These are phyloP conservation scores for Falco punctatus DNA, from an alignment of 2,113 vertebrate species.

Conservation along the genomic window DNA sequence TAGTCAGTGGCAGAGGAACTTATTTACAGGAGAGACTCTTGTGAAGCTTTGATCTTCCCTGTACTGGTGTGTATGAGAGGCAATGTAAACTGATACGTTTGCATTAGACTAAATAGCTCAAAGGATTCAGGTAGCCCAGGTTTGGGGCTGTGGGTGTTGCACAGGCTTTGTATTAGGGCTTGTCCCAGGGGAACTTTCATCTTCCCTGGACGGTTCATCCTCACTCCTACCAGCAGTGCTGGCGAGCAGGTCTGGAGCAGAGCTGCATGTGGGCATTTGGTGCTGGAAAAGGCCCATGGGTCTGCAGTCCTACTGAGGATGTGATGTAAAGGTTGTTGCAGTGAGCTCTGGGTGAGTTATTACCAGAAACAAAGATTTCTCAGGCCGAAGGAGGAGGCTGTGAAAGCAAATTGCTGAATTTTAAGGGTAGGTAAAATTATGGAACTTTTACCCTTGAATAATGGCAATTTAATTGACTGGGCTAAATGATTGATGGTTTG, in stretches of 20 bases:
- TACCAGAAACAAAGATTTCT: neutral
- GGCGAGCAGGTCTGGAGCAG: neutral
- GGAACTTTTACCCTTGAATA: slow-evolving; percentile 31
- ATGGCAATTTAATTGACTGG: slow-evolving; percentile 30
- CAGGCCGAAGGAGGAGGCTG: neutral
- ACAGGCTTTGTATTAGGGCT: neutral
- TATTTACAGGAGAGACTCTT: neutral
- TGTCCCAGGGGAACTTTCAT: neutral
- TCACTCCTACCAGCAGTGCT: neutral
- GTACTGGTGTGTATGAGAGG: neutral
- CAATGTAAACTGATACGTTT: rapidly evolving
- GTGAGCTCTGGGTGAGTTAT: neutral
- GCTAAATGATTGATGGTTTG: slow-evolving; percentile 53
- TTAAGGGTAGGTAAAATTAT: neutral
- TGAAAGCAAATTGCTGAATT: slow-evolving; percentile 1
- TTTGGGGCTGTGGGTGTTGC: neutral
- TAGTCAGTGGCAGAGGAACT: neutral
- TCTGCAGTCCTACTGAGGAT: neutral
- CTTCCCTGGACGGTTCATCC: neutral
- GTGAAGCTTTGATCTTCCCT: neutral
- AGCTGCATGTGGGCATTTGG: neutral
- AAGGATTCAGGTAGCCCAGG: neutral
- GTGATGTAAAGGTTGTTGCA: neutral
- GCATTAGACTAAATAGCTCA: neutral
- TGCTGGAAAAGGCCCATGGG: neutral